These are phyloP conservation scores for Drosophila pruinosa DNA, from an alignment of 1,140 invertebrate species.

Conservation along the genomic window DNA sequence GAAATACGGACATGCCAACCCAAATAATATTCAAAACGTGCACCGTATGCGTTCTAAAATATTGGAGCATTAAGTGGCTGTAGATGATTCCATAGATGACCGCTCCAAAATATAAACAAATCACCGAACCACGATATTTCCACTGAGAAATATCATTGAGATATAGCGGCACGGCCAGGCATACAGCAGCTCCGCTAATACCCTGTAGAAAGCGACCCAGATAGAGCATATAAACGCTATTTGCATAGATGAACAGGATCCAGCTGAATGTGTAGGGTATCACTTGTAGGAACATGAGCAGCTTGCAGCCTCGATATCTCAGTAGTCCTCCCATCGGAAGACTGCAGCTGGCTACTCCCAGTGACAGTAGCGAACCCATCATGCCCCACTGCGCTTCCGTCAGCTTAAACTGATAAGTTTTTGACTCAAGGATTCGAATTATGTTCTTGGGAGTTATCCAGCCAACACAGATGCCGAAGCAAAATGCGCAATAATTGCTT, in stretches of 20 bases:
- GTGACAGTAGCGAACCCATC: slow-evolving; percentile 18
- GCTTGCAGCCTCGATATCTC: slow-evolving; percentile 87
- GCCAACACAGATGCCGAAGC: slow-evolving; percentile 85
- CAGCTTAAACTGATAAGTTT: slow-evolving; percentile 60
- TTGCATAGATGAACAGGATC: slow-evolving; percentile 85
- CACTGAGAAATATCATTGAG: slow-evolving; percentile 88
- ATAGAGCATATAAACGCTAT: slow-evolving; percentile 85
- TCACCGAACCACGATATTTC: slow-evolving; percentile 87
- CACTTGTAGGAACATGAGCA: slow-evolving; percentile 85
- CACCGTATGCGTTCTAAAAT: slow-evolving; percentile 80
- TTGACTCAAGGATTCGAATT: slow-evolving; percentile 69
- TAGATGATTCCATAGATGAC: slow-evolving; percentile 86
- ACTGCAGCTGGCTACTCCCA: slow-evolving; percentile 84
- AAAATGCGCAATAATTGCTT: slow-evolving; percentile 85
- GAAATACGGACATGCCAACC: slow-evolving; percentile 84
- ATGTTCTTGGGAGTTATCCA: slow-evolving; percentile 86
- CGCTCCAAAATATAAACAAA: slow-evolving; percentile 87
- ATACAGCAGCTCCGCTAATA: slow-evolving; percentile 87
- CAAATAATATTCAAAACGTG: slow-evolving; percentile 85
- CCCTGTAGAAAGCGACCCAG: slow-evolving; percentile 88
- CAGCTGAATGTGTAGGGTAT: slow-evolving; percentile 88
- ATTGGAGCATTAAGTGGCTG: slow-evolving; percentile 84
- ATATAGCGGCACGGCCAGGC: slow-evolving; percentile 88
- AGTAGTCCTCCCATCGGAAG: slow-evolving; percentile 86
- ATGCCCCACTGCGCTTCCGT: slow-evolving; percentile 43